A percentile compares a stretch with the other conserved stretches of the same genome.
These are phyloP conservation scores for Aldabrachelys gigantea DNA, from an alignment of 2,113 vertebrate genomes.

Conservation along the genomic window DNA sequence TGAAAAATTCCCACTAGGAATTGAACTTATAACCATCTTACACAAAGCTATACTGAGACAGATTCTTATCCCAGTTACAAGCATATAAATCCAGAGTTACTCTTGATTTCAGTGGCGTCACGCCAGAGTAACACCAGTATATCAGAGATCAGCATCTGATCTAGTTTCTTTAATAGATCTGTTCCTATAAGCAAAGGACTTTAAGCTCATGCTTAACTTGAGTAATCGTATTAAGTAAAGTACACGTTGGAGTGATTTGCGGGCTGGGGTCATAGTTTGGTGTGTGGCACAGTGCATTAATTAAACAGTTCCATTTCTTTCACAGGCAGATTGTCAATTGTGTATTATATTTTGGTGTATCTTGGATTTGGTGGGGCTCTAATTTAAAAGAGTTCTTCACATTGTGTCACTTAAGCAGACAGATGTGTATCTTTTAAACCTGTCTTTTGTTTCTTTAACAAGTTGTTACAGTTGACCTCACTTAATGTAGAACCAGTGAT, in stretches of 20 bases:
- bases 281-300: background rate
- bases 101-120: background rate
- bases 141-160: background rate
- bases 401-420: background rate
- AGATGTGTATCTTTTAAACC: background rate
- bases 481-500: background rate
- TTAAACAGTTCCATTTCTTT: background rate
- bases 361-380: background rate
- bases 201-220: background rate
- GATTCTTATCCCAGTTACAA: background rate
- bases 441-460: background rate
- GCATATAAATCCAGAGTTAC: no score
- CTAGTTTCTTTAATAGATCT: background rate
- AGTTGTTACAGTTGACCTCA: background rate
- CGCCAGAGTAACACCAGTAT: background rate
- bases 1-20: background rate
- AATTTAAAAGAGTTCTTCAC: background rate
- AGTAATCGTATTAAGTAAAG: background rate
- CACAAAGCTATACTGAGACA: fast-evolving
- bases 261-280: background rate
- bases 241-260: background rate
- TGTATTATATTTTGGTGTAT: background rate
- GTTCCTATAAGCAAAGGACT: background rate
- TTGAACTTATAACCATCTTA: background rate
- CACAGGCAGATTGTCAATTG: background rate